Conservation (phyloP, 1,140 invertebrate species). For the Maconellicoccus hirsutus region DNA sequence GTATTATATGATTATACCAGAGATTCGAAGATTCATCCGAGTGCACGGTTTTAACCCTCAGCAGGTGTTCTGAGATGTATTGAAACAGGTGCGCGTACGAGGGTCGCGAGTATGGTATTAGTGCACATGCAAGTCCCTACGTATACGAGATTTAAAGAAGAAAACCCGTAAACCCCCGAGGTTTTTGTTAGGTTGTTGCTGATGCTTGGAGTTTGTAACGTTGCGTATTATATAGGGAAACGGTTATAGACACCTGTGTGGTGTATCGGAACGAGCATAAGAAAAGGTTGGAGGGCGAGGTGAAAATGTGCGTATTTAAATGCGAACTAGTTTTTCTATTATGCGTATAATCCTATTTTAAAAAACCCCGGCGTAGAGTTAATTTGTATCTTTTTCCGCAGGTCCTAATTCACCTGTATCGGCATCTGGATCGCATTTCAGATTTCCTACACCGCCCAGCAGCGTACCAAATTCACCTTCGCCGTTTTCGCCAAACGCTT, state of each 20-base stretch:
- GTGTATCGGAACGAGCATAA: neutral
- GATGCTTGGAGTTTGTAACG: no score
- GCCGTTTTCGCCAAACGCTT: neutral
- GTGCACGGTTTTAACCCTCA: conserved; percentile 17
- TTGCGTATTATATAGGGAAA: neutral
- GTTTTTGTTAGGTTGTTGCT: neutral
- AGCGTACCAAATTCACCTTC: neutral
- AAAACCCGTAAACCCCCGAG: neutral
- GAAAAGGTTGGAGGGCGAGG: neutral
- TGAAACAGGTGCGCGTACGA: conserved; percentile 9
- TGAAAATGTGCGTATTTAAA: neutral
- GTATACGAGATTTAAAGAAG: neutral
- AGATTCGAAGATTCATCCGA: conserved; percentile 14
- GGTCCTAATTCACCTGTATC: neutral
- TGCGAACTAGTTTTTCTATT: neutral
- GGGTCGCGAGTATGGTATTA: neutral
- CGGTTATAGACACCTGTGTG: neutral
- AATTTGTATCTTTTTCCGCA: neutral
- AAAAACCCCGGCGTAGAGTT: no score
- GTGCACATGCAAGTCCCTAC: neutral
- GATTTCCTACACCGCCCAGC: neutral
- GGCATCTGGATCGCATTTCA: neutral
- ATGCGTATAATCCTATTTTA: neutral
- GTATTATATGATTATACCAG: conserved; percentile 3
- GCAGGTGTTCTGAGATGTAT: conserved; percentile 3